Conservation (phyloP, 2,888 invertebrate species). For the Clusia tigrina region DNA sequence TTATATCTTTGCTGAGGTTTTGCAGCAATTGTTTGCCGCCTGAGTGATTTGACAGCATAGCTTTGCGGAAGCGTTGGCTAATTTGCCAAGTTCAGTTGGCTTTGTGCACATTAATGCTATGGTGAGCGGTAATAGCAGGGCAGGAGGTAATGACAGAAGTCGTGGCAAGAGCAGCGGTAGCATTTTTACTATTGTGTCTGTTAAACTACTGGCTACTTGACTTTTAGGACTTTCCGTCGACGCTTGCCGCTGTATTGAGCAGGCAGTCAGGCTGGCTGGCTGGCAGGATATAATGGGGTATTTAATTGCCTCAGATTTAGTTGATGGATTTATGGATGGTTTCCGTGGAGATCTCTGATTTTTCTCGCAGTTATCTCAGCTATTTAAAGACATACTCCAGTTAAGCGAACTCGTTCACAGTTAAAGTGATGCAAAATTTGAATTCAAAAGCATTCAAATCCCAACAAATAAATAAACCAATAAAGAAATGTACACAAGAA, state of each 20-base stretch:
- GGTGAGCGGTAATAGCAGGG: neutral
- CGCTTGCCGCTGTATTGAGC: conserved; percentile 18
- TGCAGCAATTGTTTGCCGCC: conserved; percentile 44
- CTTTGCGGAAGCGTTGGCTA: conserved; percentile 47
- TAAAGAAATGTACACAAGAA: too few relatives aligned
- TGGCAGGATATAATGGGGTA: conserved; percentile 35
- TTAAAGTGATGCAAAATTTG: too few relatives aligned
- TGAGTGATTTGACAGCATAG: conserved; percentile 53
- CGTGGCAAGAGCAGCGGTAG: neutral
- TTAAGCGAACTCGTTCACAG: too few relatives aligned
- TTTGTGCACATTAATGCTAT: neutral
- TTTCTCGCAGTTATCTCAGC: too few relatives aligned
- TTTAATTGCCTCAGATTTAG: conserved; percentile 51
- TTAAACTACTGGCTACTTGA: conserved; percentile 47
- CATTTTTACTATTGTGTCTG: conserved; percentile 35
- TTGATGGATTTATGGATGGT: conserved; percentile 24
- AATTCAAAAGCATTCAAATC: too few relatives aligned
- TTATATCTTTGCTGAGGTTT: conserved; percentile 4
- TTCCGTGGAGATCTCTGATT: too few relatives aligned
- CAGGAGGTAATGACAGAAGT: neutral
- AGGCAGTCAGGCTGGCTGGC: neutral
- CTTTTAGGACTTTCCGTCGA: conserved; percentile 33
- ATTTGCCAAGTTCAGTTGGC: conserved; percentile 16
- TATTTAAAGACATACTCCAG: too few relatives aligned
- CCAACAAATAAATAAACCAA: too few relatives aligned